Base-by-base conservation (phyloP, 2,888 invertebrate genomes). In the Leptinotarsa rubiginosa region DNA sequence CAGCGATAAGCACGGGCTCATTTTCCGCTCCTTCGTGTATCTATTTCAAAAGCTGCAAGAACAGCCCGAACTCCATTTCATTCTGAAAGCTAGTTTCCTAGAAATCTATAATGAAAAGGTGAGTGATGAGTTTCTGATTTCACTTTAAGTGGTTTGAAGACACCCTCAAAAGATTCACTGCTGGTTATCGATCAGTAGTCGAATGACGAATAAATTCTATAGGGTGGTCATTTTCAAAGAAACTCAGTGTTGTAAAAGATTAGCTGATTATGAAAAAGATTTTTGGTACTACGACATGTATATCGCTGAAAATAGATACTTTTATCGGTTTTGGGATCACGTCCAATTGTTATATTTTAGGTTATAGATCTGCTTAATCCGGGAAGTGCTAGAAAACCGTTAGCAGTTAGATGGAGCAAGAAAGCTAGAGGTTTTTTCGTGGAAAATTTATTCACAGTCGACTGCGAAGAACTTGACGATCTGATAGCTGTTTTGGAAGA, bases 61-160 rank as follows among this genome's bases (percentile, higher is more conserved):
- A 82, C 90, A 92, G 76, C 92, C 94, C 13, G 94, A 94, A 76
- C 92, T 92, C 78, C 93, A 95, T 86, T 97, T 95, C 86, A 91
- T 96, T 72, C 90, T 98, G 70, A 95, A 95, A 86, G 97, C 97
- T 7, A 97, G 97, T 75, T 98, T 97, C 88, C 89, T 97, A 83
- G 98, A 98, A 90, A 97, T 98, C 80, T 98, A 98, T 88, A 98
- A 98, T 87, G 98, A 98, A 89, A 97, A 98, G 92, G 97, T 97
- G 87, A 87, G 87, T 82, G 5, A 22, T 15, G 65, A 22, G 22
- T 59, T 50, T 47, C 47, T 64, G 7, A 64, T 64, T 41, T 64
- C 64, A 31, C 41, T 64, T 65, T 12, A 41, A 65, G 25, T n/a
- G 16, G n/a, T 47, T 47, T 47, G 50, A n/a, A 47, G 15, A 69